Percentiles rank a stretch among this genome's conserved stretches.
Evolutionary conservation across 2,113 vertebrate species (phyloP).

Genomic region (Cathartes aura): DNA sequence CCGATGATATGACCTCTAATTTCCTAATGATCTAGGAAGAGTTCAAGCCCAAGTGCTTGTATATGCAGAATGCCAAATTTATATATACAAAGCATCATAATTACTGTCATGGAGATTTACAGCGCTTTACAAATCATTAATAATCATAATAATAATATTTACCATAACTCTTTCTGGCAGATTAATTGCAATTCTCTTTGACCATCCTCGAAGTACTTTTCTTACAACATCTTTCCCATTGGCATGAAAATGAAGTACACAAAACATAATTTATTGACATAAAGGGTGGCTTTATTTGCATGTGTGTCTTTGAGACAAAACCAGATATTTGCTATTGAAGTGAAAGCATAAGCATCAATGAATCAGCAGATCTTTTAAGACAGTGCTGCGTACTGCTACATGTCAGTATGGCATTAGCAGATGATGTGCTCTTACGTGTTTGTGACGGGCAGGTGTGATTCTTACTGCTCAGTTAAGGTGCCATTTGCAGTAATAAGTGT

Average conservation of each 20-base stretch:
- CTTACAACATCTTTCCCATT: slow-evolving; percentile 48
- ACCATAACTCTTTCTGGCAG: slow-evolving; percentile 66
- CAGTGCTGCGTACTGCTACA: not conserved
- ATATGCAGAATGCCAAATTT: slow-evolving; percentile 62
- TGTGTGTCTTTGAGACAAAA: slow-evolving; percentile 35
- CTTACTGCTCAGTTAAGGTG: not conserved
- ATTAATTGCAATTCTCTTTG: slow-evolving; percentile 59
- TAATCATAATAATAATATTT: slow-evolving; percentile 72
- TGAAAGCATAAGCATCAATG: not conserved
- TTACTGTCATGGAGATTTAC: slow-evolving; percentile 69
- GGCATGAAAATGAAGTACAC: slow-evolving; percentile 48
- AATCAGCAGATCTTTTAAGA: not conserved
- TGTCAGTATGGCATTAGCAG: not conserved
- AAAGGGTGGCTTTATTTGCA: slow-evolving; percentile 32
- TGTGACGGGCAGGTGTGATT: not conserved
- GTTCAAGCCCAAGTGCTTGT: slow-evolving; percentile 71
- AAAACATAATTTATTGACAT: slow-evolving; percentile 18
- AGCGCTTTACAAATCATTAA: slow-evolving; percentile 67
- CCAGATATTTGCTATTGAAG: slow-evolving; percentile 11
- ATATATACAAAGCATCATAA: slow-evolving; percentile 69
- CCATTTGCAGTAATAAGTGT: not conserved
- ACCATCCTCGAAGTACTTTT: slow-evolving; percentile 22
- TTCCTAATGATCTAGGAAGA: slow-evolving; percentile 67
- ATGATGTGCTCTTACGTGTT: not conserved
- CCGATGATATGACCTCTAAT: slow-evolving; percentile 43